Evolutionary conservation across 2,797 vertebrate genomes (phyloP).

Genomic region (Eurystomus glaucurus): DNA sequence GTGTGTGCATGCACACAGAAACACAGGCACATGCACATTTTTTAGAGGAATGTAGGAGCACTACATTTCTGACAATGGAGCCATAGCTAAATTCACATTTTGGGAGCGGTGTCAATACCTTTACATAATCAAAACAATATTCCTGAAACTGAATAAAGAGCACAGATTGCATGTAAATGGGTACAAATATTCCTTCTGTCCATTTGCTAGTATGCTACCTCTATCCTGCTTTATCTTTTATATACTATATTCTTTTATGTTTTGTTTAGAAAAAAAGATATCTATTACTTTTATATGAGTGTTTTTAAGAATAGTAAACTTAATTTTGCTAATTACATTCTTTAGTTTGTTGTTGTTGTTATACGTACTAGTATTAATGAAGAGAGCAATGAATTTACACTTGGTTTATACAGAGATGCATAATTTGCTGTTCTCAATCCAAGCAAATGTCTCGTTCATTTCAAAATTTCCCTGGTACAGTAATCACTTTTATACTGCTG

Average conservation of each 20-base stretch:
- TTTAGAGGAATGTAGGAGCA: neutral
- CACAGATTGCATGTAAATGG: neutral
- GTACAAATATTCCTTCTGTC: neutral
- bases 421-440: neutral
- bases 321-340: neutral
- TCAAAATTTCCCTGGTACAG: neutral
- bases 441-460: neutral
- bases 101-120: fast-evolving
- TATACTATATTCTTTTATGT: neutral
- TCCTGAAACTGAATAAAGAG: neutral
- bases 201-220: neutral
- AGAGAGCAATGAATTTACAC: neutral
- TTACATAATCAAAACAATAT: neutral
- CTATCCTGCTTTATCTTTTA: neutral
- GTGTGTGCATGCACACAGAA: neutral
- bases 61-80: neutral
- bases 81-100: neutral
- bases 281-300: neutral
- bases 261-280: neutral
- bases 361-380: neutral
- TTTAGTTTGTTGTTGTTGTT: neutral
- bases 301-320: neutral
- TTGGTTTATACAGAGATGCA: neutral
- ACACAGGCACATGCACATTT: neutral
- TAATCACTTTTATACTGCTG: neutral